These are phyloP conservation scores for Thomomys bottae DNA, from an alignment of 2,113 vertebrate genomes.

Conservation along the genomic window DNA sequence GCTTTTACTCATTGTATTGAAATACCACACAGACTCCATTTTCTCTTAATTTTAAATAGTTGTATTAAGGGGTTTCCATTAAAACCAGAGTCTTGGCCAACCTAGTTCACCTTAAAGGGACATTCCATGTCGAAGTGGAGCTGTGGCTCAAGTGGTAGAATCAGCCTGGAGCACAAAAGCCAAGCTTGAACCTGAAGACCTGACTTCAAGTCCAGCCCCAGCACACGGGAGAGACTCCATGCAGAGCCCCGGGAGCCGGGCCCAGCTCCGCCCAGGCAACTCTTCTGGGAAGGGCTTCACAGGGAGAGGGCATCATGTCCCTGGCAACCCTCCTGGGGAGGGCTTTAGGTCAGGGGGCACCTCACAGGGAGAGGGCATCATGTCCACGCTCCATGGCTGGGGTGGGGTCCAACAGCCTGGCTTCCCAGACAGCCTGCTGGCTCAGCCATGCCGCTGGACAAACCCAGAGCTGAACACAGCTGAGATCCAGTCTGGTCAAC, in stretches of 20 bases:
- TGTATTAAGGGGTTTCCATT: too few species aligned
- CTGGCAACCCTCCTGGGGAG: not conserved
- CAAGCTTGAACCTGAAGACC: too few species aligned
- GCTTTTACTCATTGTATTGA: not conserved
- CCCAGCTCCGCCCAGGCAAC: too few species aligned
- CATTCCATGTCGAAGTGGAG: rapidly evolving
- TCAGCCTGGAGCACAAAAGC: too few species aligned
- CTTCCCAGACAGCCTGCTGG: not conserved
- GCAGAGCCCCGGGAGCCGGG: too few species aligned
- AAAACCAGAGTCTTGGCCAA: not conserved
- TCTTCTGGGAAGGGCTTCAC: not conserved
- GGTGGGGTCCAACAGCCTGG: not conserved
- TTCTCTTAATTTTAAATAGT: too few species aligned
- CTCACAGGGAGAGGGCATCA: not conserved
- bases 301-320: too few species aligned
- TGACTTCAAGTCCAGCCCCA: not conserved
- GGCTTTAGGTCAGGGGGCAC: not conserved
- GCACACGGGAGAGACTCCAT: too few species aligned
- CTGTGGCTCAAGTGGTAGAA: too few species aligned
- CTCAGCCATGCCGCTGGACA: conserved; percentile 59
- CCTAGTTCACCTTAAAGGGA: not conserved
- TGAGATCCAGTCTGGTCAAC: conserved; percentile 61
- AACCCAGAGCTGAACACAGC: conserved; percentile 47
- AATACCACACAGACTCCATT: not conserved
- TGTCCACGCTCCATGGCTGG: not conserved